Percentiles rank a stretch among this genome's conserved stretches.
These are phyloP conservation scores for Stigmatopora argus DNA, from an alignment of 2,113 vertebrate genomes.

Conservation along the genomic window DNA sequence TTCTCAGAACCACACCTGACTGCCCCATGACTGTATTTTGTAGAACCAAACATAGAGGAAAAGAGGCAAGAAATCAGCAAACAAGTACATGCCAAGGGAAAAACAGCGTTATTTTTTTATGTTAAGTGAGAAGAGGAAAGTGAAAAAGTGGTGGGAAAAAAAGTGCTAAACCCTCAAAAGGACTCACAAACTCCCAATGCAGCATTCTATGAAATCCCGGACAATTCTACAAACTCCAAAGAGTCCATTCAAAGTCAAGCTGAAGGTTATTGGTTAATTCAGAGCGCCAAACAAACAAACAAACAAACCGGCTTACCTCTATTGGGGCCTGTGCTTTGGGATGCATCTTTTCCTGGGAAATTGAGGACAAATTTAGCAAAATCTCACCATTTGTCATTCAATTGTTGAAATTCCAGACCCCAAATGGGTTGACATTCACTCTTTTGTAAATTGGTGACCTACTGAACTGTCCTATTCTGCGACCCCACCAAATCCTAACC, in stretches of 20 bases:
- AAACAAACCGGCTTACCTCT: constrained; percentile 2
- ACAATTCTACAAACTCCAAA: background rate
- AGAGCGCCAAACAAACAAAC: background rate
- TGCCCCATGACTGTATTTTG: background rate
- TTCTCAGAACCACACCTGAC: background rate
- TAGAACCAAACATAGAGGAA: too few relatives aligned
- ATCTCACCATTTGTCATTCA: background rate
- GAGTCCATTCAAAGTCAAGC: background rate
- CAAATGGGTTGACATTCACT: background rate
- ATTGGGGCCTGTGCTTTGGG: background rate
- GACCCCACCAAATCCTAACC: too few relatives aligned
- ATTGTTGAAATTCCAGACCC: background rate
- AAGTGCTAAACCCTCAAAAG: background rate
- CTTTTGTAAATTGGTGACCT: too few relatives aligned
- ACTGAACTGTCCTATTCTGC: too few relatives aligned
- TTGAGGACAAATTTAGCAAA: constrained; percentile 1
- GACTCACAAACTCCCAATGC: background rate
- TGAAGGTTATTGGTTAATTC: constrained; percentile 1
- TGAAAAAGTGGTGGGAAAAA: background rate
- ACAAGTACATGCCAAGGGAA: background rate
- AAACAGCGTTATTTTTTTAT: background rate
- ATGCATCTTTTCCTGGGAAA: constrained; percentile 4
- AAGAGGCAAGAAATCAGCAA: background rate
- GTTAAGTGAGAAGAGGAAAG: background rate
- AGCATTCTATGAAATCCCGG: background rate